These are phyloP conservation scores for Thripadectes ignobilis DNA, from an alignment of 2,797 vertebrate species.

Conservation along the genomic window DNA sequence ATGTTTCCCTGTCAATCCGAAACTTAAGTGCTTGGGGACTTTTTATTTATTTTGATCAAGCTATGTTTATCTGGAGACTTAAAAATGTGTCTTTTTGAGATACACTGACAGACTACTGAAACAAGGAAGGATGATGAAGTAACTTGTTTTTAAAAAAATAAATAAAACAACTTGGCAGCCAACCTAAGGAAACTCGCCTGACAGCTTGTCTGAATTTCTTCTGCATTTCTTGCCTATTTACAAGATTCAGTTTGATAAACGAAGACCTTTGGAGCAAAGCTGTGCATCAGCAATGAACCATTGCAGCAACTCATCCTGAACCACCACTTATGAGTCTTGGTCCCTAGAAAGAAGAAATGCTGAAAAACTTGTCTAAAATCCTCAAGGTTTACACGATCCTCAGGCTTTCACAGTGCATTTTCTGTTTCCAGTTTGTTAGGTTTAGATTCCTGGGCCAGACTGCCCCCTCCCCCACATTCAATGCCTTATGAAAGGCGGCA, in stretches of 20 bases:
- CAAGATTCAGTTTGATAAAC: slow-evolving; percentile 41
- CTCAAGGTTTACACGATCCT: not conserved
- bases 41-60: slow-evolving; percentile 36
- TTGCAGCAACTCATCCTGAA: not conserved
- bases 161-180: not conserved
- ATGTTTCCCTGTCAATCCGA: slow-evolving; percentile 31
- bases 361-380: not conserved
- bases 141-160: not conserved
- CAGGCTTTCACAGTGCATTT: not conserved
- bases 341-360: not conserved
- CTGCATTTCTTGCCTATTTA: slow-evolving; percentile 54
- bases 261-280: slow-evolving; percentile 1
- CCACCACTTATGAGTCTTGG: not conserved
- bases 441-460: not conserved
- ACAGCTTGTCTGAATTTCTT: slow-evolving; percentile 54
- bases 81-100: not conserved
- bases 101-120: slow-evolving; percentile 40
- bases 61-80: slow-evolving; percentile 31
- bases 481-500: not conserved
- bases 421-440: not conserved
- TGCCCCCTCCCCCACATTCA: slow-evolving; percentile 17
- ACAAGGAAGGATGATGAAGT: slow-evolving; percentile 15
- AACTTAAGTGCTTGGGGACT: not conserved
- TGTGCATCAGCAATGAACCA: not conserved
- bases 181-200: slow-evolving; percentile 27